Percentiles rank a stretch among this genome's conserved stretches.
Evolutionary conservation across 2,888 invertebrate genomes (phyloP).

Genomic region (Aleiodes leptofemur): DNA sequence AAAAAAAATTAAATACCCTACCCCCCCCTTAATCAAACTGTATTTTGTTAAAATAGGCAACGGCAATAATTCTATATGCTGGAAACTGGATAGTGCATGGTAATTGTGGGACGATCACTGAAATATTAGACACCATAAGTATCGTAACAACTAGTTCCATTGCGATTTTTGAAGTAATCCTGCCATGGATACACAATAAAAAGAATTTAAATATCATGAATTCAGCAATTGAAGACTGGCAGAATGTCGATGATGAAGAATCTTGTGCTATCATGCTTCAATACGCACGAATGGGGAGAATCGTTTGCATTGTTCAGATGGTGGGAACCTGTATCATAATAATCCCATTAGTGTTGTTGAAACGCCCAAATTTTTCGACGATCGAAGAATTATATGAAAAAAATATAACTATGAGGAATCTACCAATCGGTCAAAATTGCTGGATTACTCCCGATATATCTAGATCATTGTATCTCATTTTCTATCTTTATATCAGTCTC

Average conservation of each 20-base stretch:
- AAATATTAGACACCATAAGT: too few species aligned
- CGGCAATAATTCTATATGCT: too few species aligned
- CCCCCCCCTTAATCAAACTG: too few species aligned
- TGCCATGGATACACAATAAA: conserved; percentile 11
- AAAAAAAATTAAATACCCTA: too few species aligned
- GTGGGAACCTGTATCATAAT: conserved; percentile 41
- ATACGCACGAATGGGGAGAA: conserved; percentile 43
- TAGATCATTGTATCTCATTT: background rate
- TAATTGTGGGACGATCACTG: too few species aligned
- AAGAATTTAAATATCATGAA: conserved; percentile 45
- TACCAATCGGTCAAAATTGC: background rate
- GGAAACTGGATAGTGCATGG: too few species aligned
- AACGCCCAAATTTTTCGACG: conserved; percentile 39
- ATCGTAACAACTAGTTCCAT: too few species aligned
- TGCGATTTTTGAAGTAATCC: too few species aligned
- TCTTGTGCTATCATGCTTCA: conserved; percentile 46
- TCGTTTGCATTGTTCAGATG: conserved; percentile 48
- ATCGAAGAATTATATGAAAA: background rate
- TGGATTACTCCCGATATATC: background rate
- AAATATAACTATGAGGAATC: background rate
- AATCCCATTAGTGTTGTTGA: conserved; percentile 40
- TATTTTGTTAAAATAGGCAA: too few species aligned
- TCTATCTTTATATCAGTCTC: background rate
- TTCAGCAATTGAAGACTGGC: conserved; percentile 52
- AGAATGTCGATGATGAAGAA: conserved; percentile 5